Base-by-base conservation (phyloP, 1,140 invertebrate species). In the Euschistus heros region DNA sequence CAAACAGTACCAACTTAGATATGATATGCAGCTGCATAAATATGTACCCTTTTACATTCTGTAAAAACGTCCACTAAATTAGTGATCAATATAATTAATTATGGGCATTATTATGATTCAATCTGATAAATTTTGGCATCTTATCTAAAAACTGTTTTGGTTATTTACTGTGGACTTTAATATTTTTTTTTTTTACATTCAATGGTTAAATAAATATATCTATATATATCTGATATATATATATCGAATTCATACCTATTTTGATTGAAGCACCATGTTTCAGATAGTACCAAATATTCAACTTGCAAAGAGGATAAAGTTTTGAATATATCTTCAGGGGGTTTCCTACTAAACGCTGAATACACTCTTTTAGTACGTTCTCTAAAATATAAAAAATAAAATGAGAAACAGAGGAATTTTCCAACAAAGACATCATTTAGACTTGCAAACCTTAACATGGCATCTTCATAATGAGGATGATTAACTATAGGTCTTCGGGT, bases 401-500 rank as follows among this genome's bases (percentile, higher is more conserved):
- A 33, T 46, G 24, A n/a, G 17, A 59, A 26, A 22, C 62, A 44
- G 67, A 59, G 61, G 24, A 30, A 47, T 22, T 64, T 62, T 6
- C 5, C 26, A 5, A 10, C 26, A 27, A 57, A 61, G 20, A 61
- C 20, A 18, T n/a, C 0, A 17, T 0, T 24, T 59, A 27, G 5
- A 30, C 6, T 27, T 10, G 15, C 17, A 27, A 2, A 89, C 85
- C 86, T 82, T 64, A 87, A 79, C 57, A 80, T 80, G 55, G 79
- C 77, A 71, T 86, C 81, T 73, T 90, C 87, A 72, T 89, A 92
- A 73, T 91, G 90, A n/a, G 90, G 91, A 76, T 92, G 89, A 69
- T 89, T 88, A 0, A 90, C 83, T 65, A 92, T 84, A 2, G 88
- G 86, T 59, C 89, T 75, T 8, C 80, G 73, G 0, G 90, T 89